Evolutionary conservation across 1,140 invertebrate genomes (phyloP), one percentile per base, ranked within the genome.

Genomic region (Steinernema feltiae): DNA sequence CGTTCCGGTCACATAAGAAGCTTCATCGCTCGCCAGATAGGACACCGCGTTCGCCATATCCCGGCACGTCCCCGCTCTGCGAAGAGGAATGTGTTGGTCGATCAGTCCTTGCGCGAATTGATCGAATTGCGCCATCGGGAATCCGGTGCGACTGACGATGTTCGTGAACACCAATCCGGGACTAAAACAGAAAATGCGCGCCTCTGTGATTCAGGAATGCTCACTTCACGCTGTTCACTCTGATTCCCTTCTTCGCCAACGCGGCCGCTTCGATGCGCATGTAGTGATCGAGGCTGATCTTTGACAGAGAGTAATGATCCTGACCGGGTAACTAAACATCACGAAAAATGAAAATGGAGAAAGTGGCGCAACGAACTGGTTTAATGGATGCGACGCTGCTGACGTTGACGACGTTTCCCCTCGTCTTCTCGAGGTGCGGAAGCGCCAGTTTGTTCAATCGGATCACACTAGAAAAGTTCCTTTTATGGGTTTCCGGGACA

Each of bases 321-420:
- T n/a, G 3, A 15, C 3, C 2, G 24, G 53, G 12, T 17, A 27
- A 15, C 53, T 63, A 63, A 63, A 63, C 21, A 32, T 41, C 32
- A 27, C 12, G 24, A 63, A 63, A 3, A 63, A 15, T 3, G 3
- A 63, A 15, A 46, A n/a, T n/a, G 7, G 24, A 15, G 53, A n/a
- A 41, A 41, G 35, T 7, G n/a, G 7, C 7, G 18, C 18, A 41
- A 41, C 7, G 7, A 18, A 41, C 12, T 21, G 3, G 53, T 3
- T 63, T 15, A 12, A 93, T 88, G 21, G 93, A 93, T 83, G 90
- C 91, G 0, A 96, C 92, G 86, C 93, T 95, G 1, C 93, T 95
- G 0, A 96, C 91, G 86, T 96, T 97, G 0, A 97, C 92, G 81
- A 95, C 92, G 78, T 91, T 92, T 32, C 93, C 93, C 87, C 93